Percentiles rank a stretch among this genome's conserved stretches.
Evolutionary conservation across 2,888 invertebrate species (phyloP).

Genomic region (Chymomyza caudatula): DNA sequence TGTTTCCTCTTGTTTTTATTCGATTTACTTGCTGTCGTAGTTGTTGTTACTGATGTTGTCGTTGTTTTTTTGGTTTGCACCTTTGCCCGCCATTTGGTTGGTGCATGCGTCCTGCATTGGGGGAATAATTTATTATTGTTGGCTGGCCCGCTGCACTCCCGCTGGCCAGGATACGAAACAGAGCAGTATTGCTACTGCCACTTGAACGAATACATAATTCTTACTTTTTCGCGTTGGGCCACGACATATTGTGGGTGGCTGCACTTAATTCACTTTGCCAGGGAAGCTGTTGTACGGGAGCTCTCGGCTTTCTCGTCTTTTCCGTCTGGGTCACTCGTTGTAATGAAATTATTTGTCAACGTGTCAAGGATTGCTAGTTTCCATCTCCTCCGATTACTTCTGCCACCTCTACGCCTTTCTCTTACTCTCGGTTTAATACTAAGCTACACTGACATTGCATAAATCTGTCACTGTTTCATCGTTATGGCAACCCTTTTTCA

Average conservation of each 20-base stretch:
- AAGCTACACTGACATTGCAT: background rate
- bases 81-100: constrained; percentile 24
- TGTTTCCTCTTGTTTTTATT: constrained; percentile 34
- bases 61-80: constrained; percentile 25
- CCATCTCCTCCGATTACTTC: background rate
- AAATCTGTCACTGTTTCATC: no score
- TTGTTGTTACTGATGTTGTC: constrained; percentile 3
- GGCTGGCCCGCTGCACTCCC: constrained; percentile 17
- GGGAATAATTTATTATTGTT: constrained; percentile 64
- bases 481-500: constrained; percentile 11
- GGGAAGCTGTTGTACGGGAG: background rate
- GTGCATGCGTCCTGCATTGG: constrained; percentile 39
- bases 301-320: constrained; percentile 1
- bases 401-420: no score
- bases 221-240: constrained; percentile 35
- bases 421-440: no score
- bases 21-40: constrained; percentile 33
- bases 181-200: background rate
- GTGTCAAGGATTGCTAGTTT: constrained; percentile 1
- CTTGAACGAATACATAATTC: constrained; percentile 59
- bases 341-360: constrained; percentile 67
- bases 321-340: constrained; percentile 32
- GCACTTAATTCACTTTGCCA: background rate
- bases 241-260: constrained; percentile 1
- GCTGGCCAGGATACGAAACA: background rate